These are phyloP conservation scores for Chironomus tentans DNA, from an alignment of 2,888 invertebrate species.

Conservation along the genomic window DNA sequence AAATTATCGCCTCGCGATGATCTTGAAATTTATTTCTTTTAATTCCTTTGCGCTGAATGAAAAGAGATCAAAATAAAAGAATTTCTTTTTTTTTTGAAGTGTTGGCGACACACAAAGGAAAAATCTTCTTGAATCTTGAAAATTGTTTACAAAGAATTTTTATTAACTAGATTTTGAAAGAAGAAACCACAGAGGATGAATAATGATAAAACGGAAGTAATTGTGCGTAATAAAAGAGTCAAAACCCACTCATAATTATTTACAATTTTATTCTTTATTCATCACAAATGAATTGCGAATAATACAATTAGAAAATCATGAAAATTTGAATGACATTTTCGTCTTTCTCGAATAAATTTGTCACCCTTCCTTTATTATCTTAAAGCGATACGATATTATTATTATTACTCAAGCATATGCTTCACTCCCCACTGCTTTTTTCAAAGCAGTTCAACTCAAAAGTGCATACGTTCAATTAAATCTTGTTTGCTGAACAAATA, in stretches of 20 bases:
- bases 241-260: not conserved
- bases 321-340: not conserved
- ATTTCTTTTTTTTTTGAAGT: too few relatives aligned
- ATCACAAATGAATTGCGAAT: slow-evolving; percentile 12
- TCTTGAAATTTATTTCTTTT: not conserved
- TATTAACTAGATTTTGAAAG: too few relatives aligned
- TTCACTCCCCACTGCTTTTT: slow-evolving; percentile 19
- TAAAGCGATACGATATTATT: not conserved
- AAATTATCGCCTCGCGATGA: not conserved
- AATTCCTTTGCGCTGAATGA: too few relatives aligned
- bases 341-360: not conserved
- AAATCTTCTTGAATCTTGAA: too few relatives aligned
- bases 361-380: not conserved
- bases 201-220: not conserved
- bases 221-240: not conserved
- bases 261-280: not conserved
- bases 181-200: not conserved
- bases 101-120: too few relatives aligned
- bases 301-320: slow-evolving; percentile 24
- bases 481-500: slow-evolving; percentile 24
- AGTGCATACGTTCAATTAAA: slow-evolving; percentile 28
- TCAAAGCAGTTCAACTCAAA: not conserved
- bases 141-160: too few relatives aligned
- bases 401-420: not conserved
- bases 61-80: too few relatives aligned